Evolutionary conservation across 2,888 invertebrate species (phyloP), one percentile per base, ranked within the genome.

Genomic region (Loripinus fragilis): DNA sequence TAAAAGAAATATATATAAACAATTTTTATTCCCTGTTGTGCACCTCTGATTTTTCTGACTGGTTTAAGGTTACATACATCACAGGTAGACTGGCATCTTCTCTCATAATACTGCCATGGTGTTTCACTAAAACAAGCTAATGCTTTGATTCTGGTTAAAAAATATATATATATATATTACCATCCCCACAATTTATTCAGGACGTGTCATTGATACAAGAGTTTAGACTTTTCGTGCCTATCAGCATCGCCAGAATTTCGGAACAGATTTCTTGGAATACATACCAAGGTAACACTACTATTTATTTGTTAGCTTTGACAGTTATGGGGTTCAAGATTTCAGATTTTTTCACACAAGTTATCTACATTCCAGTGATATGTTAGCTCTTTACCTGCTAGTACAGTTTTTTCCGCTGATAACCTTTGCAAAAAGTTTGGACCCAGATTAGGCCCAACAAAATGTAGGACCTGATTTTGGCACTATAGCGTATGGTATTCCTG

Each of bases 61-160:
- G n/a, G 45, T 45, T 45, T 45, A 45, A 3, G n/a, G 23, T 60
- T 60, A 60, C 60, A 25, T 60, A 60, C 60, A 60, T 60, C 60
- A 20, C 28, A 60, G 60, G 60, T 60, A 60, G 33, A 60, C 60
- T 60, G 28, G 20, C 23, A n/a, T 60, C 17, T 33, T 60, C 60
- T 20, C 20, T 60, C 60, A 60, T 60, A 60, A 60, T 60, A 60
- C 60, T 60, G 60, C 33, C 60, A 60, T 60, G 60, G 60, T 60
- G 60, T 33, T 60, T 60, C 60, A 33, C 7, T 15, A 3, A 23
- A 33, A 60, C 60, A 60, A 7, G 28, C 28, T 20, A 52, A 45
- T 15, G 17, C 5, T 15, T 52, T 52, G 52, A 60, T 60, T 60
- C 60, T 60, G 60, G 60, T 60, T 60, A 17, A 15, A 60, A 60